phyloP scores from a whole-genome alignment of 2,888 invertebrate genomes.

The Drosophila mimica region DNA sequence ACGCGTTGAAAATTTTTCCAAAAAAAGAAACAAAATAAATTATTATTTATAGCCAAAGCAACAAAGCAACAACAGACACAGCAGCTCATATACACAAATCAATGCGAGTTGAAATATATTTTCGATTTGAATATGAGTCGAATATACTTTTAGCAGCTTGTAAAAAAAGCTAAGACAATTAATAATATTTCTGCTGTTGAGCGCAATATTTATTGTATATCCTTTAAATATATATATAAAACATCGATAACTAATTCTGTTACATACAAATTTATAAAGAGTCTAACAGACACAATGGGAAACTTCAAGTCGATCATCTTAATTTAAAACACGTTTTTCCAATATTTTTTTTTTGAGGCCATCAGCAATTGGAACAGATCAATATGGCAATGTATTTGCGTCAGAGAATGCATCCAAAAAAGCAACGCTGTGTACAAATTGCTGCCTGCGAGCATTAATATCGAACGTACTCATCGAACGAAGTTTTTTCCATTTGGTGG shows the following conservation, averaged over 20 bases:
- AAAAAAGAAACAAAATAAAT: constrained; percentile 75
- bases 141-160: constrained; percentile 23
- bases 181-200: constrained; percentile 27
- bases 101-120: constrained; percentile 56
- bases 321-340: neutral
- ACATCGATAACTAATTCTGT: neutral
- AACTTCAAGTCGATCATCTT: neutral
- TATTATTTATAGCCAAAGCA: constrained; percentile 74
- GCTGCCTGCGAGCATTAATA: constrained; percentile 33
- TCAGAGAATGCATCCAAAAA: constrained; percentile 27
- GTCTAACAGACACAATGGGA: neutral
- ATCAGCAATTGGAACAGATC: constrained; percentile 5
- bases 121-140: constrained; percentile 43
- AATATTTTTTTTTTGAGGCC: neutral
- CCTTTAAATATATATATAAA: neutral
- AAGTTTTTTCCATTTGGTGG: constrained; percentile 36
- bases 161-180: constrained; percentile 50
- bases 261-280: no score
- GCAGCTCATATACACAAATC: constrained; percentile 53
- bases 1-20: constrained; percentile 65
- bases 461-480: constrained; percentile 15
- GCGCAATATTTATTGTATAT: neutral
- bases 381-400: constrained; percentile 31
- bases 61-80: constrained; percentile 38
- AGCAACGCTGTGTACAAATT: constrained; percentile 8